These are phyloP conservation scores for Pelmatolapia mariae DNA, from an alignment of 2,113 vertebrate genomes.

Conservation along the genomic window DNA sequence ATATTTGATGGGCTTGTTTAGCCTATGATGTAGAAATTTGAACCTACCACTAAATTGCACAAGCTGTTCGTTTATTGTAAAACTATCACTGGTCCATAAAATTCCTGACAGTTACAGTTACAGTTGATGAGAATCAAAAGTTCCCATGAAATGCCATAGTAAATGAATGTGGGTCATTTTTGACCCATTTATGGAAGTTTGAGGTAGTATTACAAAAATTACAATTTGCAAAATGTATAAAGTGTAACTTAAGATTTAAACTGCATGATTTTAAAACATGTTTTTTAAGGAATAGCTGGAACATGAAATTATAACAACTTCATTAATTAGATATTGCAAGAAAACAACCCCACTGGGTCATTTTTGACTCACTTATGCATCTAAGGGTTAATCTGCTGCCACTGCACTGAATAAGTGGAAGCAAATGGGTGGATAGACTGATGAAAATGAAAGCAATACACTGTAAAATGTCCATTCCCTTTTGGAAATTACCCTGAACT, in stretches of 20 bases:
- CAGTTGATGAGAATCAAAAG: background rate
- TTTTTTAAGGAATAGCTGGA: too few species aligned
- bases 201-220: background rate
- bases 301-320: background rate
- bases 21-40: too few species aligned
- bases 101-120: background rate
- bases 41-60: too few species aligned
- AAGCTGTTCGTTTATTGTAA: too few species aligned
- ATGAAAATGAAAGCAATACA: background rate
- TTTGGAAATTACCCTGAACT: background rate
- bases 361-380: background rate
- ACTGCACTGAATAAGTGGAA: background rate
- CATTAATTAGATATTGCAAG: background rate
- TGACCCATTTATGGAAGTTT: background rate
- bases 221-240: too few species aligned
- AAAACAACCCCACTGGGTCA: background rate
- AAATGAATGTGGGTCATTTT: background rate
- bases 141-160: background rate
- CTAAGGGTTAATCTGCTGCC: background rate
- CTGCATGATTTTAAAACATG: too few species aligned
- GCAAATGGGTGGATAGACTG: background rate
- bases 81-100: background rate
- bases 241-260: too few species aligned
- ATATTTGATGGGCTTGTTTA: too few species aligned
- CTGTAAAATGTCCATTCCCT: background rate